Base-by-base conservation (phyloP, 1,140 invertebrate genomes). In the Oppia nitens region DNA sequence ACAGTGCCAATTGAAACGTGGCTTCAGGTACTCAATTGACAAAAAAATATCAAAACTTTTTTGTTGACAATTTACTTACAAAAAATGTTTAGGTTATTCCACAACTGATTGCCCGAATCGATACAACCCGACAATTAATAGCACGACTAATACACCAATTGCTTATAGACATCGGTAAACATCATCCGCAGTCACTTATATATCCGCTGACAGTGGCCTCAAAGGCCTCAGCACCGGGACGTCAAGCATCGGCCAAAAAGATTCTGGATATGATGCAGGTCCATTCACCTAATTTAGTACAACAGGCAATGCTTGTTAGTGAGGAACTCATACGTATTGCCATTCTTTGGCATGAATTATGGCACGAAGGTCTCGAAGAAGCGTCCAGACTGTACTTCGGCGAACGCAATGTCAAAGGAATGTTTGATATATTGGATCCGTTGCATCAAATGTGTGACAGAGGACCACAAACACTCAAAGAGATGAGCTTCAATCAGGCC, bases 261-360 rank as follows among this genome's bases (percentile, higher is more conserved):
- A 90, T 99, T 51, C 73, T 99, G 9, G 88, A 91, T 62, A 88
- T 82, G 20, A 96, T 99, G 86, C 82, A 87, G 62, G 93, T 96
- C 64, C 89, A 96, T 70, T 93, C 87, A 57, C 81, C 81, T 23
- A 84, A 79, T 17, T 73, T 99, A 32, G 95, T 99, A 0, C 83
- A 87, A 64, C 91, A 98, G 71, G 93, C 91, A 0, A 79, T 90
- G 64, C 84, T 82, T 75, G 82, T 88, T 25, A 94, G 89, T 62
- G 93, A 98, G 66, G 96, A 99, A 71, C 74, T 99, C 24, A 98
- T 99, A 53, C 77, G 95, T 57, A 93, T 98, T 0, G 94, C 95
- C 4, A 99, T 99, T 60, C 73, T 99, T 1, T 99, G 96, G 95
- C 95, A 99, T 71, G 96, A 99, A 71, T 81, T 95, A 62, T 99